A percentile compares a stretch with the other conserved stretches of the same genome.
phyloP scores from a whole-genome alignment of 2,113 vertebrate species.

The Anthoscopus minutus region DNA sequence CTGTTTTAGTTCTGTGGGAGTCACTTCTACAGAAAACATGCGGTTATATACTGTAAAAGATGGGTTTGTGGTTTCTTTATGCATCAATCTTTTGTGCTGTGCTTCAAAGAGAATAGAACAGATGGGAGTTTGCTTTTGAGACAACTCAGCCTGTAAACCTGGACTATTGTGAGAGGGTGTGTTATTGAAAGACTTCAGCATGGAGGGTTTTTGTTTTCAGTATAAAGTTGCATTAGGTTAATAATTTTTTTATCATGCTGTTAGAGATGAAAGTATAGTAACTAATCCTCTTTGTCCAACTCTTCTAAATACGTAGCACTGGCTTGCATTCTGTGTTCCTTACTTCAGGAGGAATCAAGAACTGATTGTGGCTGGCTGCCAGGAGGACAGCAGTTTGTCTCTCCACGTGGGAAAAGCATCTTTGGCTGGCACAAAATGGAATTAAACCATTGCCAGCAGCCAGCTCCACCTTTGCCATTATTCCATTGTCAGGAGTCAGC shows the following conservation, averaged over 20 bases:
- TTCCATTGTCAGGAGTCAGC: background rate
- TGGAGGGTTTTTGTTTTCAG: background rate
- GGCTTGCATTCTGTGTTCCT: background rate
- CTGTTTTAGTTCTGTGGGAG: background rate
- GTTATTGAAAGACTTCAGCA: background rate
- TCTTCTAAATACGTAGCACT: background rate
- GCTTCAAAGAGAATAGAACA: conserved; percentile 18
- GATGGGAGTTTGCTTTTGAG: background rate
- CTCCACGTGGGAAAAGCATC: background rate
- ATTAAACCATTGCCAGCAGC: background rate
- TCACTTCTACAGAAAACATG: background rate
- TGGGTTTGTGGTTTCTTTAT: background rate
- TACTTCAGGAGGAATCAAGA: background rate
- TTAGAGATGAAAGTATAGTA: background rate
- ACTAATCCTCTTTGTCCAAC: background rate
- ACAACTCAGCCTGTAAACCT: background rate
- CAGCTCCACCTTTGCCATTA: background rate
- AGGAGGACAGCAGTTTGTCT: background rate
- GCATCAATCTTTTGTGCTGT: background rate
- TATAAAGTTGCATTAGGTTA: background rate
- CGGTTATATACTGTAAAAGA: background rate
- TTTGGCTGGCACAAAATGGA: background rate
- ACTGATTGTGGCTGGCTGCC: background rate
- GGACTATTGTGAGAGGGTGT: background rate
- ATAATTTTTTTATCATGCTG: background rate